phyloP scores from a whole-genome alignment of 1,140 invertebrate species.

The Campodea augens region DNA sequence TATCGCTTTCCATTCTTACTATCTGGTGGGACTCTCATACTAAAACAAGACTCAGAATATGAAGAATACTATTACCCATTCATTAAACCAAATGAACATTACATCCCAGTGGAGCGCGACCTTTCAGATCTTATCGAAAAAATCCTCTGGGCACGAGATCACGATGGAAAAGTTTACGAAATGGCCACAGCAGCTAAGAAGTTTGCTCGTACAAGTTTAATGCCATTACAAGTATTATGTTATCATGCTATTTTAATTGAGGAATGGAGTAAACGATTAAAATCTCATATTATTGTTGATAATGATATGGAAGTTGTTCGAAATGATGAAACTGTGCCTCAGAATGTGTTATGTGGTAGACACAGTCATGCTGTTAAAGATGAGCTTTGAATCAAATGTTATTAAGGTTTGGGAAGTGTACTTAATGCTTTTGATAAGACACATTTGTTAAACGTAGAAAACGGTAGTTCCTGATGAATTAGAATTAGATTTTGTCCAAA shows the following conservation, averaged over 20 bases:
- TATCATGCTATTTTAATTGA: slow-evolving; percentile 49
- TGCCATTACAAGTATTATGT: slow-evolving; percentile 73
- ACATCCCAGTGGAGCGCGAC: slow-evolving; percentile 59
- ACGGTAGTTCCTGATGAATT: no score
- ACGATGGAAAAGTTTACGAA: slow-evolving; percentile 48
- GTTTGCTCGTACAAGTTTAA: slow-evolving; percentile 56
- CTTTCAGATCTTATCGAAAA: slow-evolving; percentile 61
- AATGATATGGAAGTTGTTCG: slow-evolving; percentile 55
- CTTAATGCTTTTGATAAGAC: no score
- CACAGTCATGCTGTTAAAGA: no score
- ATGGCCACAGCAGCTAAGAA: slow-evolving; percentile 50
- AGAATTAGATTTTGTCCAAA: no score
- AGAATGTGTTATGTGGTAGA: no score
- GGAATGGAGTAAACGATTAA: slow-evolving; percentile 54
- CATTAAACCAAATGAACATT: slow-evolving; percentile 57
- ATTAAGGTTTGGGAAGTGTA: no score
- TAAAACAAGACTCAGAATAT: slow-evolving; percentile 84
- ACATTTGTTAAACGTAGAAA: no score
- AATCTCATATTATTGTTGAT: slow-evolving; percentile 33
- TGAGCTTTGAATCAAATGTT: no score
- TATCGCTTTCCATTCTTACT: slow-evolving; percentile 85
- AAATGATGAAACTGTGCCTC: no score
- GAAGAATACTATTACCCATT: slow-evolving; percentile 86
- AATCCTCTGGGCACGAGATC: slow-evolving; percentile 54
- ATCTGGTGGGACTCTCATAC: slow-evolving; percentile 61